Percentiles rank a stretch among this genome's conserved stretches.
phyloP scores from a whole-genome alignment of 2,113 vertebrate genomes.

The Pimephales promelas region DNA sequence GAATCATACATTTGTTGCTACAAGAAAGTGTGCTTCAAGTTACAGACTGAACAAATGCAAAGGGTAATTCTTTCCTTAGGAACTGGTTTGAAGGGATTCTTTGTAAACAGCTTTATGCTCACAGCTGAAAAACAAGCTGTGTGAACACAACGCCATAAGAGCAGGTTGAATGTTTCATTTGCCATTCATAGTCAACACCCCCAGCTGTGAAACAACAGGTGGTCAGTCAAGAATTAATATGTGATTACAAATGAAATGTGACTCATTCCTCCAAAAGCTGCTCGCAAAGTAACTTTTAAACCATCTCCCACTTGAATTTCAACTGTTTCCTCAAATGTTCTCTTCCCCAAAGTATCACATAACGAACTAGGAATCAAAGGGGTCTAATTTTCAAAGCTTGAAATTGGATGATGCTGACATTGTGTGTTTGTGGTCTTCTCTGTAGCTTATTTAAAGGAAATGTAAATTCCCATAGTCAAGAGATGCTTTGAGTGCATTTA shows the following conservation, averaged over 20 bases:
- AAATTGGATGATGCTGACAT: not conserved
- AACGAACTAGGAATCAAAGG: slow-evolving; percentile 8
- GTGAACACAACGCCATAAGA: slow-evolving; percentile 45
- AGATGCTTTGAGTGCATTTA: slow-evolving; percentile 45
- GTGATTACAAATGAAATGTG: slow-evolving; percentile 52
- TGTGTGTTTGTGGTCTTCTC: not conserved
- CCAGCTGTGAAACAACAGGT: slow-evolving; percentile 57
- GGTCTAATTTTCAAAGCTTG: slow-evolving; percentile 3
- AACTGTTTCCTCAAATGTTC: slow-evolving; percentile 18
- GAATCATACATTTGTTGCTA: slow-evolving; percentile 1
- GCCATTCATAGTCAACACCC: slow-evolving; percentile 47
- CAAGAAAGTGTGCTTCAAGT: slow-evolving; percentile 10
- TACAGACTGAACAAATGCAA: not conserved
- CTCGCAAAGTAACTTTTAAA: slow-evolving; percentile 49
- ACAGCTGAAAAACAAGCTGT: slow-evolving; percentile 35
- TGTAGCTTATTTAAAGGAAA: not conserved
- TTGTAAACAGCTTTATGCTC: slow-evolving; percentile 35
- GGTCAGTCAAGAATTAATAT: slow-evolving; percentile 58
- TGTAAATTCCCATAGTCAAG: slow-evolving; percentile 21
- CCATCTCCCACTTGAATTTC: slow-evolving; percentile 28
- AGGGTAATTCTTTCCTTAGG: not conserved
- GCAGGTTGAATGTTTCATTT: slow-evolving; percentile 53
- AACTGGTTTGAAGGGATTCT: slow-evolving; percentile 1
- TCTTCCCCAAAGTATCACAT: slow-evolving; percentile 21
- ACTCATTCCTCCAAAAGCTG: slow-evolving; percentile 53